phyloP scores from a whole-genome alignment of 2,797 vertebrate genomes.

The Pipistrellus nathusii region DNA sequence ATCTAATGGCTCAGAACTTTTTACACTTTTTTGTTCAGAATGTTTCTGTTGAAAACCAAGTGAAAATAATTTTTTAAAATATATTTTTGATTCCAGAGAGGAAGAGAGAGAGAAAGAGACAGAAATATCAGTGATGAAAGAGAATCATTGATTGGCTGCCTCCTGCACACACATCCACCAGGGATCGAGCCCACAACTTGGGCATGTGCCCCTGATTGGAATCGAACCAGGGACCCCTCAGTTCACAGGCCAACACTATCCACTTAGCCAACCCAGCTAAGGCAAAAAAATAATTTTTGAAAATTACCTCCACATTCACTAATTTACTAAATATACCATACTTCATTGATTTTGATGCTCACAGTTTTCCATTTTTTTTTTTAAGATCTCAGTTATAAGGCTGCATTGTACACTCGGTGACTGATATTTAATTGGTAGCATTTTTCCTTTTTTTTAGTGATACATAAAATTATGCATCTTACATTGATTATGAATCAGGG shows the following conservation, averaged over 20 bases:
- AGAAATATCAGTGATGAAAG: no score
- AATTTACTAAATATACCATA: slow-evolving; percentile 3
- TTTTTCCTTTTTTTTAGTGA: background rate
- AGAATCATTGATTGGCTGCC: no score
- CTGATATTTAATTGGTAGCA: background rate
- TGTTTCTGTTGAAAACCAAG: background rate
- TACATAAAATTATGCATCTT: background rate
- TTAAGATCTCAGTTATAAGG: background rate
- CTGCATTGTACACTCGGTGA: background rate
- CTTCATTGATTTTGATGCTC: background rate
- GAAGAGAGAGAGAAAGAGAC: no score
- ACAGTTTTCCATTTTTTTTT: background rate
- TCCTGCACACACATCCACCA: no score
- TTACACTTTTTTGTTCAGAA: background rate
- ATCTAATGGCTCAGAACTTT: slow-evolving; percentile 5
- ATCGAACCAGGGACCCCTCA: no score
- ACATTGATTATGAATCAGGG: background rate
- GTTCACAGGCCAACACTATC: no score
- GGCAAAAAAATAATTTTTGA: slow-evolving; percentile 24
- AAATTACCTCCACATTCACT: background rate
- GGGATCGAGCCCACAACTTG: no score
- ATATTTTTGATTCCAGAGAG: no score
- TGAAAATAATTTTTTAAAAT: background rate
- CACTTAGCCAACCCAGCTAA: no score
- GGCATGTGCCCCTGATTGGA: no score